Base-by-base conservation (phyloP, 2,113 vertebrate genomes). In the Prolemur simus region DNA sequence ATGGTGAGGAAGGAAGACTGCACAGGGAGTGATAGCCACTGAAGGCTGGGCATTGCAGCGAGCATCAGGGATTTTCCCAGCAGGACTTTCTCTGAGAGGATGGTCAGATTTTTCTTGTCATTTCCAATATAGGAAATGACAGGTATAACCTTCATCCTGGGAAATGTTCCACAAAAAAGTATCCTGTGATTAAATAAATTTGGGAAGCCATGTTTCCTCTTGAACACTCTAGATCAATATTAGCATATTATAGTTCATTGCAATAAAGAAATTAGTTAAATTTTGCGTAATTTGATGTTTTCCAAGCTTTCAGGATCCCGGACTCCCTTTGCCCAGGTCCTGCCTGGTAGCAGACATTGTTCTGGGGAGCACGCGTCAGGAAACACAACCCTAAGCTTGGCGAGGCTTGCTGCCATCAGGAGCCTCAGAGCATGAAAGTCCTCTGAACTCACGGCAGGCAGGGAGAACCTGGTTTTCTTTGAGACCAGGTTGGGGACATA, bases 401-500 rank as follows among this genome's bases (percentile, higher is more conserved):
- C 4, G 74, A 27, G 63, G 15, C 82, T 85, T 42, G 32, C 25
- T 77, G 8, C 49, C 83, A 39, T 47, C 39, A 17, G 83, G 52
- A 91, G 54, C 39, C 66, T 80, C 5, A 0, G 56, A 94, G 68
- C 49, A 69, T 64, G 69, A 39, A 39, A 71, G 68, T 89, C 92
- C 89, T 91, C 47, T 77, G 56, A 95, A 91, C 68, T 64, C 6
- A 29, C 87, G 91, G 92, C 85, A 27, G 7, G 8, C 0, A 69
- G 60, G 39, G 21, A 86, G 87, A 47, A 54, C 8, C 49, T 34
- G 54, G 92, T 89, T 94, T 95, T 66, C 74, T 91, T 23, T 27
- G 83, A 93, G 66, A 95, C 64, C 91, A 96, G 87, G 87, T 90
- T 76, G 4, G 42, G 87, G 42, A 77, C 23, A 76, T 69, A 87